Percentiles rank a stretch among this genome's conserved stretches.
Evolutionary conservation across 2,888 invertebrate species (phyloP).

Genomic region (Metallyticus violacea): DNA sequence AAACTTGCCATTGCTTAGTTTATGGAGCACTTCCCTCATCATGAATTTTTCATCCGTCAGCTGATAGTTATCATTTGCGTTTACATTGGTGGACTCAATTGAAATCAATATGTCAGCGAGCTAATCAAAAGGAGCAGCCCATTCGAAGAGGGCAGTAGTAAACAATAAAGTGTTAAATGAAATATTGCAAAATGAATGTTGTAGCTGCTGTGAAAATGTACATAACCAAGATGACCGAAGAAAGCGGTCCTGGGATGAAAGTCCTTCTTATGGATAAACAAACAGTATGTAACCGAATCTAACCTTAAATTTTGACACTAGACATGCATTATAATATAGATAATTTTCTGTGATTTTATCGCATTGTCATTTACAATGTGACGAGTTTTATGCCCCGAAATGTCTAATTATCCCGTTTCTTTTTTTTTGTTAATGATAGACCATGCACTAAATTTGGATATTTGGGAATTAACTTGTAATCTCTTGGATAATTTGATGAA

Average conservation of each 20-base stretch:
- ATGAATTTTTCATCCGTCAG: not conserved
- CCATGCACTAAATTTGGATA: too few relatives aligned
- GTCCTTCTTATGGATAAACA: conserved; percentile 96
- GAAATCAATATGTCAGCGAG: not conserved
- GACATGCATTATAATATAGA: too few relatives aligned
- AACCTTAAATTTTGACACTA: conserved; percentile 1
- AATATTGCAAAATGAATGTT: conserved; percentile 71
- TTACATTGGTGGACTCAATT: not conserved
- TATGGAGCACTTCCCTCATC: not conserved
- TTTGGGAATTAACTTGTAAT: too few relatives aligned
- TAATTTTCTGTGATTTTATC: too few relatives aligned
- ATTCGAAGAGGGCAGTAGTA: not conserved
- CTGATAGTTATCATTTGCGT: not conserved
- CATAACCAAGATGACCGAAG: conserved; percentile 94
- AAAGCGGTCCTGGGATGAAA: conserved; percentile 99
- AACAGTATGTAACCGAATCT: conserved; percentile 63
- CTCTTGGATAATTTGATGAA: too few relatives aligned
- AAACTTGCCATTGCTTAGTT: not conserved
- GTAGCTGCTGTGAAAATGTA: conserved; percentile 90
- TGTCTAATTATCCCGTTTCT: too few relatives aligned
- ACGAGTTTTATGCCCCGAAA: too few relatives aligned
- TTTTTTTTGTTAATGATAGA: too few relatives aligned
- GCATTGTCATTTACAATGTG: too few relatives aligned
- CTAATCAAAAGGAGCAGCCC: not conserved
- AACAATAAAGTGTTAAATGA: not conserved